A percentile compares a stretch with the other conserved stretches of the same genome.
These are phyloP conservation scores for Anomalospiza imberbis DNA, from an alignment of 2,797 vertebrate species.

Conservation along the genomic window DNA sequence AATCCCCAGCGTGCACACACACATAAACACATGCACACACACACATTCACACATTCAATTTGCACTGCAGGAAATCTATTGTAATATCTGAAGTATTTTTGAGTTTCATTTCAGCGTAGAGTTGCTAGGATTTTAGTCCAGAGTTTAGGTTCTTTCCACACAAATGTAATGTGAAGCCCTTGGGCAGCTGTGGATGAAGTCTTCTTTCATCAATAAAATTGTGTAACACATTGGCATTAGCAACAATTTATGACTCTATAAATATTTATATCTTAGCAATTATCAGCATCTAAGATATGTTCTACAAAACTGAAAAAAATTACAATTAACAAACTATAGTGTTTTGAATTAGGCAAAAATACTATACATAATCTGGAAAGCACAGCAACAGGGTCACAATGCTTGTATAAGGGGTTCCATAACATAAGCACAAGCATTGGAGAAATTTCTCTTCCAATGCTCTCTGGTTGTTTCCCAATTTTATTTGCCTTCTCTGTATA, in stretches of 20 bases:
- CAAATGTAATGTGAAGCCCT: neutral
- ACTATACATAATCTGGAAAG: neutral
- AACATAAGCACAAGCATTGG: accelerated
- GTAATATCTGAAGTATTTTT: neutral
- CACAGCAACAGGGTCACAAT: neutral
- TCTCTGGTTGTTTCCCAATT: neutral
- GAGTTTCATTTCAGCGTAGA: neutral
- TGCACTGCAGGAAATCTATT: neutral
- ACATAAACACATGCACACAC: accelerated
- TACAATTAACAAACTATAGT: too few species aligned
- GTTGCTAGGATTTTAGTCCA: neutral
- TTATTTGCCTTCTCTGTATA: neutral
- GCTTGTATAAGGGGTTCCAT: neutral
- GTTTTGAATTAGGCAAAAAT: neutral
- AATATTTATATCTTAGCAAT: neutral
- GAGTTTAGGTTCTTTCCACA: neutral
- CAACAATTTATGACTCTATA: neutral
- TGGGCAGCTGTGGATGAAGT: neutral
- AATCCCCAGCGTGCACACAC: neutral
- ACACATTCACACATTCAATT: neutral
- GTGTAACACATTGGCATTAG: neutral
- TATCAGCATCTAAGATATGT: neutral
- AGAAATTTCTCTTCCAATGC: neutral
- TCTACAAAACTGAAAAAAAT: neutral
- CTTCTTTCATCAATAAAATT: neutral